phyloP scores from a whole-genome alignment of 1,140 invertebrate species.

The Hormaphis cornu region DNA sequence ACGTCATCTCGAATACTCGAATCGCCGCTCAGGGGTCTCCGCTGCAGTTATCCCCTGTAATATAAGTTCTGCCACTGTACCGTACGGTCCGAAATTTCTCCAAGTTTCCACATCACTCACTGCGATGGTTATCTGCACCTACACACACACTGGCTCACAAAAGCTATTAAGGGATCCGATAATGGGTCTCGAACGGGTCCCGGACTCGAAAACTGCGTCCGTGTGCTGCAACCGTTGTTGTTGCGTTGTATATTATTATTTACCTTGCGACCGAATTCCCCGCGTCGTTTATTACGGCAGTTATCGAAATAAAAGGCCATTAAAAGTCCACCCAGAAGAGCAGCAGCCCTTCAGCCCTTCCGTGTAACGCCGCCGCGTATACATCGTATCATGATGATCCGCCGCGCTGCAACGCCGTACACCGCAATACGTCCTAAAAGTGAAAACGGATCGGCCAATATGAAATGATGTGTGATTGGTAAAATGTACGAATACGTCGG shows the following conservation, averaged over 20 bases:
- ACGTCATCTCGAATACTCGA: constrained; percentile 8
- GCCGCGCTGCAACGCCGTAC: too few species aligned
- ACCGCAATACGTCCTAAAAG: too few species aligned
- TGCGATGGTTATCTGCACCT: constrained; percentile 28
- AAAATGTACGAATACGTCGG: too few species aligned
- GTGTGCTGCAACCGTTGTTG: too few species aligned
- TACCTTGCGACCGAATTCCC: constrained; percentile 20
- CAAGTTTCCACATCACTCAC: constrained; percentile 29
- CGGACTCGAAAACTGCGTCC: background rate
- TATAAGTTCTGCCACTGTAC: too few species aligned
- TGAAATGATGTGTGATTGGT: too few species aligned
- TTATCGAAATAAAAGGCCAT: constrained; percentile 28
- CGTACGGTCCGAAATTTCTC: constrained; percentile 3
- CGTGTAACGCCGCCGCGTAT: background rate
- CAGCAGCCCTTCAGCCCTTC: background rate
- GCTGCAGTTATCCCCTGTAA: too few species aligned
- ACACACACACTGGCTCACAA: too few species aligned
- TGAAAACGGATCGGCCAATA: too few species aligned
- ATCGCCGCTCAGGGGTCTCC: constrained; percentile 1
- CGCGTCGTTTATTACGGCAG: constrained; percentile 24
- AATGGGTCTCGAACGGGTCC: constrained; percentile 18
- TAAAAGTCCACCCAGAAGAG: constrained; percentile 12
- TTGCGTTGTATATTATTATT: too few species aligned
- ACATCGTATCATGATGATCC: too few species aligned
- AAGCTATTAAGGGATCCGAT: constrained; percentile 32